Evolutionary conservation across 2,888 invertebrate species (phyloP), one percentile per base, ranked within the genome.

Genomic region (Zygaena filipendulae): DNA sequence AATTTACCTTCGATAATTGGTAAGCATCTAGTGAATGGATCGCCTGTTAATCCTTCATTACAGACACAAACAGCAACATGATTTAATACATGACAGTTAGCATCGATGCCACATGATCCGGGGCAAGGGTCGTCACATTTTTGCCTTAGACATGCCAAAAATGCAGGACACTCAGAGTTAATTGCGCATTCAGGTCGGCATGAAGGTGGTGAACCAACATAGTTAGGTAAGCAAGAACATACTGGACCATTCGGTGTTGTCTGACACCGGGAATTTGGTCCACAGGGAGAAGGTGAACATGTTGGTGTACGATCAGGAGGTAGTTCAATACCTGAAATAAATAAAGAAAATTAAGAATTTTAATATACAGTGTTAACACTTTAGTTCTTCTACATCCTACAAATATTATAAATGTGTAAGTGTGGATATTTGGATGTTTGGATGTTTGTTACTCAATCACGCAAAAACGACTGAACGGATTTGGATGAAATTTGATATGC

Each of bases 11-110:
- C 55, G 24, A 83, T 80, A 34, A 86, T 79, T 16, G 81, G 81
- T 28, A 71, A 81, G 51, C 92, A 92, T 48, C 87, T 86, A 10
- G 84, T 83, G 49, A 92, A 91, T 18, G 92, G 90, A 83, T 92
- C 90, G n/a, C 91, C 91, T 1, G 87, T 87, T 47, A 83, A 87
- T 14, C 87, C 87, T 36, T 86, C 85, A 39, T 86, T 84, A 49
- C 91, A 91, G 2, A 87, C 86, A 56, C 91, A 91, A 21, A 90
- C 86, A n/a, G 92, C 91, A 19, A 90, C 83, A 57, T 92, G 92
- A 55, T 90, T 91, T 13, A 88, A 60, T 4, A 92, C 88, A 40
- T 87, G 87, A 44, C 92, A 92, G 43, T 85, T 84, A 3, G 91
- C 90, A 52, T 90, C 88, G 9, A 88, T 80, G 9, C 92, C 92